phyloP scores from a whole-genome alignment of 2,797 vertebrate genomes.

The Dendrocincla tyrannina region DNA sequence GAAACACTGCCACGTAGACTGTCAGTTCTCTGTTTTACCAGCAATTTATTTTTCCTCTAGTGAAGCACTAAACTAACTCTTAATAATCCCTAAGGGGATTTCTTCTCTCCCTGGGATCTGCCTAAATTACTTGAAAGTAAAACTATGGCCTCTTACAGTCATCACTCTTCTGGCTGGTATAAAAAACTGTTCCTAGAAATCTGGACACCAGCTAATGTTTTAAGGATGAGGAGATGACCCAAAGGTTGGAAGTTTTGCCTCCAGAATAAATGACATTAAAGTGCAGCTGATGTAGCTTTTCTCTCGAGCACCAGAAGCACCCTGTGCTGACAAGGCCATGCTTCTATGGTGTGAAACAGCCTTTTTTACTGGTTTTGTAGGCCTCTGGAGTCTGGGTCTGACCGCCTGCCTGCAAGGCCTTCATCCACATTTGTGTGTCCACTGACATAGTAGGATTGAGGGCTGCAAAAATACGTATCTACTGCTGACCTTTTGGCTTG shows the following conservation, averaged over 20 bases:
- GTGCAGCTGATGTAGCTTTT: not conserved
- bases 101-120: not conserved
- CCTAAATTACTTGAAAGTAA: not conserved
- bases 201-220: not conserved
- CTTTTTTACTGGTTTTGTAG: not conserved
- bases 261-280: not conserved
- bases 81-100: not conserved
- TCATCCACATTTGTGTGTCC: fast-evolving
- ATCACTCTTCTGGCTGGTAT: not conserved
- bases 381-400: not conserved
- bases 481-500: not conserved
- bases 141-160: not conserved
- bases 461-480: not conserved
- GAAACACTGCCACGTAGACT: not conserved
- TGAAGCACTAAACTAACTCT: not conserved
- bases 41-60: not conserved
- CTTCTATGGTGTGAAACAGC: not conserved
- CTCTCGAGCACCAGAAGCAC: not conserved
- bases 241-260: not conserved
- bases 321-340: not conserved
- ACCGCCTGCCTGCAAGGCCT: not conserved
- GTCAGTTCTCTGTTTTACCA: not conserved
- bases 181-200: not conserved
- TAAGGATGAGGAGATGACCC: not conserved
- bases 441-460: not conserved